Percentiles rank a stretch among this genome's conserved stretches.
phyloP scores from a whole-genome alignment of 2,888 invertebrate species.

The Nebria salina region DNA sequence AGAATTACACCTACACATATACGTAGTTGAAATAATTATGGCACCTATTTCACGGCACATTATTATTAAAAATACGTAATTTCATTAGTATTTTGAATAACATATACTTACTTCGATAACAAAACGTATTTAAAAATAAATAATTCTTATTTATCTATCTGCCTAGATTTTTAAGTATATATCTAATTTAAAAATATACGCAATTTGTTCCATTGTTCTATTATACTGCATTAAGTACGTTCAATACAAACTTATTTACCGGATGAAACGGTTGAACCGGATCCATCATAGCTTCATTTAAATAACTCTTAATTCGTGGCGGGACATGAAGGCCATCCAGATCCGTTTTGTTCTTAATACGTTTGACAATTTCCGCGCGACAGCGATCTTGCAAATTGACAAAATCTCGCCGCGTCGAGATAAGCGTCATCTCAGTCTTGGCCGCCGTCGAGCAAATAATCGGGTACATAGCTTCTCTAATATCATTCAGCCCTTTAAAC shows the following conservation, averaged over 20 bases:
- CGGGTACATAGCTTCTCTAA: constrained; percentile 73
- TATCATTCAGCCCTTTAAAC: constrained; percentile 71
- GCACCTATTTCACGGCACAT: background rate
- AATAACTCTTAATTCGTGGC: constrained; percentile 66
- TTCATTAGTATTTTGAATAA: background rate
- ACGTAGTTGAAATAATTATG: background rate
- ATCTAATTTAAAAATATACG: background rate
- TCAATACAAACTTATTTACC: constrained; percentile 55
- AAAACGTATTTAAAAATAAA: constrained; percentile 1
- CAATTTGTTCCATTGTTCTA: background rate
- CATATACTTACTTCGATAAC: background rate
- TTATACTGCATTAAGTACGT: constrained; percentile 26
- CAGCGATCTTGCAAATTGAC: constrained; percentile 75
- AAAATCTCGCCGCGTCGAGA: constrained; percentile 69
- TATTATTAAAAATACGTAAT: background rate
- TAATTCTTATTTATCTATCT: background rate
- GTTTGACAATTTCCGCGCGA: constrained; percentile 70
- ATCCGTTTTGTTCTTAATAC: constrained; percentile 64
- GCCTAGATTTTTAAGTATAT: background rate
- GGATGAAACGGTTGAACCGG: constrained; percentile 57
- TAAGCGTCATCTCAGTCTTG: constrained; percentile 77
- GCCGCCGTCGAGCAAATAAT: constrained; percentile 78
- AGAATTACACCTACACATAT: background rate
- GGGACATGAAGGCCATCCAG: constrained; percentile 69
- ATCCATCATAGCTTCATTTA: constrained; percentile 67